Evolutionary conservation across 1,140 invertebrate genomes (phyloP).

Genomic region (Heliconius himera): DNA sequence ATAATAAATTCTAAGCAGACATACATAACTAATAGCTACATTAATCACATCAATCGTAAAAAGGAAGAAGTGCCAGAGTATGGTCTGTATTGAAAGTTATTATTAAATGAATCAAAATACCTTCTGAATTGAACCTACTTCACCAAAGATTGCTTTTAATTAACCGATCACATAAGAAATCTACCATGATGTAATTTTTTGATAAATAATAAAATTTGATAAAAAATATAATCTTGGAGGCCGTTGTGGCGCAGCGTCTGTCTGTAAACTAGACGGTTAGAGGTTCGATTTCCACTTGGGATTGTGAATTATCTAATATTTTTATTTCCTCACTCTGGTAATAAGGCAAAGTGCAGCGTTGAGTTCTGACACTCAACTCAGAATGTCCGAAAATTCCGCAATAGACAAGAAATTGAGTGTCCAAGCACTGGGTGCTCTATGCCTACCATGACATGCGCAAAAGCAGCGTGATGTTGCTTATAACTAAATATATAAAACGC

Average conservation of each 20-base stretch:
- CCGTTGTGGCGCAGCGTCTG: neutral
- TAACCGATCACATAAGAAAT: too few relatives aligned
- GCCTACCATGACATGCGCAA: neutral
- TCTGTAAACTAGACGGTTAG: neutral
- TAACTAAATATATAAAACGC: neutral
- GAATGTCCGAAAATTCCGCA: neutral
- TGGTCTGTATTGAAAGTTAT: slow-evolving; percentile 8
- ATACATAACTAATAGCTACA: slow-evolving; percentile 19
- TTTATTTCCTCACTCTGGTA: neutral
- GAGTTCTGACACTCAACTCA: neutral
- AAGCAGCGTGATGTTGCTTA: neutral
- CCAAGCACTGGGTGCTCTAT: neutral
- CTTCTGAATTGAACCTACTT: neutral
- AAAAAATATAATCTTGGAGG: neutral
- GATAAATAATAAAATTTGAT: too few relatives aligned
- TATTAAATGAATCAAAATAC: neutral
- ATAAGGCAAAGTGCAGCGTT: neutral
- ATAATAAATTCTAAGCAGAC: neutral
- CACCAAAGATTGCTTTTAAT: too few relatives aligned
- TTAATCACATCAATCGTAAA: slow-evolving; percentile 35
- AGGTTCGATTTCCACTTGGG: neutral
- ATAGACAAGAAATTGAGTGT: neutral
- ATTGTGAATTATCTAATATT: neutral
- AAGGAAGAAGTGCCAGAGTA: slow-evolving; percentile 9
- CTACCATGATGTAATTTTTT: too few relatives aligned